Evolutionary conservation across 2,113 vertebrate species (phyloP).

Genomic region (Sminthopsis crassicaudata): DNA sequence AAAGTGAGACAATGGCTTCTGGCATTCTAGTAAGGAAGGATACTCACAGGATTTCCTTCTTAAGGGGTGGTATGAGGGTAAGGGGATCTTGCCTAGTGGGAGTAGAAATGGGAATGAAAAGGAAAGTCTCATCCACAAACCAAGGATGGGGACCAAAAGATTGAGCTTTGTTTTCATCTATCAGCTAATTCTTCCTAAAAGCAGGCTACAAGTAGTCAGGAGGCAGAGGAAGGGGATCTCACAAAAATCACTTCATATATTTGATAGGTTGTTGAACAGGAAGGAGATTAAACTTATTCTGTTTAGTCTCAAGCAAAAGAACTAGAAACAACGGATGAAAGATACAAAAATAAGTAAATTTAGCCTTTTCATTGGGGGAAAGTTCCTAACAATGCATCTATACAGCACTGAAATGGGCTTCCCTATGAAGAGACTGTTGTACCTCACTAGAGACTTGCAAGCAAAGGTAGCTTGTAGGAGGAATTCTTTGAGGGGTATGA

Average conservation of each 20-base stretch:
- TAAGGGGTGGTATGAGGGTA: neutral
- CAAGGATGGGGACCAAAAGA: neutral
- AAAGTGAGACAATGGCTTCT: neutral
- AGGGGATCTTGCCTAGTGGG: neutral
- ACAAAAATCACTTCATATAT: neutral
- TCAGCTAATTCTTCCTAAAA: neutral
- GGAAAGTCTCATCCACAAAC: neutral
- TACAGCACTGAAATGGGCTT: neutral
- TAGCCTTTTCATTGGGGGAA: neutral
- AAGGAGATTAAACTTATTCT: neutral
- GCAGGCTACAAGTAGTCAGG: neutral
- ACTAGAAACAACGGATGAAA: neutral
- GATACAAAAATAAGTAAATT: neutral
- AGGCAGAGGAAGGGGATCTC: neutral
- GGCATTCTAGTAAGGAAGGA: neutral
- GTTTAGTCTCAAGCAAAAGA: neutral
- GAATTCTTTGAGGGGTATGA: neutral
- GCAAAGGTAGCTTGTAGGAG: neutral
- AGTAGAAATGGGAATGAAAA: neutral
- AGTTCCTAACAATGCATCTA: neutral
- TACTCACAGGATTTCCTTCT: neutral
- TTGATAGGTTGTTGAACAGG: neutral
- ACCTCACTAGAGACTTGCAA: neutral
- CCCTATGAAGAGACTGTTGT: neutral
- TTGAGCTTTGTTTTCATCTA: neutral